Evolutionary conservation across 2,888 invertebrate species (phyloP).

Genomic region (Arenicola marina): DNA sequence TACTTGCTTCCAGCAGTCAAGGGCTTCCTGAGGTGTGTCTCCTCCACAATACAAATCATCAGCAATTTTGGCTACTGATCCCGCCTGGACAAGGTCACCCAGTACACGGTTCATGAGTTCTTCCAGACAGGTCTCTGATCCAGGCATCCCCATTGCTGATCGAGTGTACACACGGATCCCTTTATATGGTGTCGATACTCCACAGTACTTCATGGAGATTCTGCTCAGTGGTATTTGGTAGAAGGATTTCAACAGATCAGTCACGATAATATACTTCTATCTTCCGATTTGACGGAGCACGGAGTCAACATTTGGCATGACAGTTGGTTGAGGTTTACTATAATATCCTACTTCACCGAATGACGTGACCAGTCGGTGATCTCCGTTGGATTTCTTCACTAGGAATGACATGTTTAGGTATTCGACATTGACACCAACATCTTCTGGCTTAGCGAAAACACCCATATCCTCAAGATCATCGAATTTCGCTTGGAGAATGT

Average conservation of each 20-base stretch:
- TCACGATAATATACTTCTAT: slow-evolving; percentile 35
- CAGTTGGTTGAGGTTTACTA: slow-evolving; percentile 4
- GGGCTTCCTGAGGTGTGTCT: no score
- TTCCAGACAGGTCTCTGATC: slow-evolving; percentile 36
- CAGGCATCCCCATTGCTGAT: slow-evolving; percentile 41
- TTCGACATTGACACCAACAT: not conserved
- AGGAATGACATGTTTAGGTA: slow-evolving; percentile 13
- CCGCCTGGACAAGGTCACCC: slow-evolving; percentile 23
- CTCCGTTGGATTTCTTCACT: slow-evolving; percentile 7
- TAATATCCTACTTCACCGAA: slow-evolving; percentile 13
- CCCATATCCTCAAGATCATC: slow-evolving; percentile 11
- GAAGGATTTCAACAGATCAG: slow-evolving; percentile 34
- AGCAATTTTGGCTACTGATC: slow-evolving; percentile 26
- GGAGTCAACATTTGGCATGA: slow-evolving; percentile 19
- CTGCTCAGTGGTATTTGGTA: slow-evolving; percentile 35
- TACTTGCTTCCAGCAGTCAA: slow-evolving; percentile 15
- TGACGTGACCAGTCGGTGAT: slow-evolving; percentile 7
- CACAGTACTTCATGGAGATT: slow-evolving; percentile 37
- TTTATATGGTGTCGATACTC: slow-evolving; percentile 35
- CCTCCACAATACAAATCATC: slow-evolving; percentile 29
- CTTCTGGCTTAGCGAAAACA: slow-evolving; percentile 11
- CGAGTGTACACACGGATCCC: slow-evolving; percentile 35
- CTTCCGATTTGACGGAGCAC: slow-evolving; percentile 27
- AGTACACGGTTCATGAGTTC: slow-evolving; percentile 36
- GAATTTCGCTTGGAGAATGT: slow-evolving; percentile 7